These are phyloP conservation scores for Chiloscyllium punctatum DNA, from an alignment of 2,797 vertebrate genomes.

Conservation along the genomic window DNA sequence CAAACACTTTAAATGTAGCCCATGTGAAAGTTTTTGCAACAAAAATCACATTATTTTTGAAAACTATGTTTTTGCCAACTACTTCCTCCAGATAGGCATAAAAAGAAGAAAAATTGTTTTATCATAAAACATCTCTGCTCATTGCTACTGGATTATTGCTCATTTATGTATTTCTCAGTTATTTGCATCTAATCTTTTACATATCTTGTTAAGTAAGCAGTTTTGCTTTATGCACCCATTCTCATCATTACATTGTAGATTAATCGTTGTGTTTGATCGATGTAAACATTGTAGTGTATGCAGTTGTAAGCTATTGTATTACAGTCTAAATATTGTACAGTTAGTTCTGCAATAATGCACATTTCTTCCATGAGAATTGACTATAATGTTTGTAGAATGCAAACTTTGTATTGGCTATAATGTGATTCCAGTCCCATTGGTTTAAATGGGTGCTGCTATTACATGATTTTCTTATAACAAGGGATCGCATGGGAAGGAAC, in stretches of 20 bases:
- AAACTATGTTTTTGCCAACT: not conserved
- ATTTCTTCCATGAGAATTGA: too few relatives aligned
- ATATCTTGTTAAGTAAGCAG: not conserved
- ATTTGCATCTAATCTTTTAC: not conserved
- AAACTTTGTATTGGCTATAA: too few relatives aligned
- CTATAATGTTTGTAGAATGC: too few relatives aligned
- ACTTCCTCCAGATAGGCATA: not conserved
- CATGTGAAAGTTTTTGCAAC: not conserved
- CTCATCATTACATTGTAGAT: not conserved
- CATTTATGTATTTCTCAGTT: not conserved
- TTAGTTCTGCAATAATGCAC: too few relatives aligned
- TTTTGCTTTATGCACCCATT: not conserved
- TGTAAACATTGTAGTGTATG: not conserved
- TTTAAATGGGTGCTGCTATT: too few relatives aligned
- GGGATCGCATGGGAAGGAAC: too few relatives aligned
- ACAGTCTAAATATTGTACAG: not conserved
- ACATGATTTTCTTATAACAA: too few relatives aligned
- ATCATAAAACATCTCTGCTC: not conserved
- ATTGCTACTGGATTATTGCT: not conserved
- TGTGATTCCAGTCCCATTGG: too few relatives aligned
- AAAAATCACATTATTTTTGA: not conserved
- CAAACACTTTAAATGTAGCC: not conserved
- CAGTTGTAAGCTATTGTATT: not conserved
- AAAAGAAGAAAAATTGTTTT: too few relatives aligned
- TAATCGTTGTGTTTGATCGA: not conserved